phyloP scores from a whole-genome alignment of 2,797 vertebrate genomes.

The Pteropus rufus region DNA sequence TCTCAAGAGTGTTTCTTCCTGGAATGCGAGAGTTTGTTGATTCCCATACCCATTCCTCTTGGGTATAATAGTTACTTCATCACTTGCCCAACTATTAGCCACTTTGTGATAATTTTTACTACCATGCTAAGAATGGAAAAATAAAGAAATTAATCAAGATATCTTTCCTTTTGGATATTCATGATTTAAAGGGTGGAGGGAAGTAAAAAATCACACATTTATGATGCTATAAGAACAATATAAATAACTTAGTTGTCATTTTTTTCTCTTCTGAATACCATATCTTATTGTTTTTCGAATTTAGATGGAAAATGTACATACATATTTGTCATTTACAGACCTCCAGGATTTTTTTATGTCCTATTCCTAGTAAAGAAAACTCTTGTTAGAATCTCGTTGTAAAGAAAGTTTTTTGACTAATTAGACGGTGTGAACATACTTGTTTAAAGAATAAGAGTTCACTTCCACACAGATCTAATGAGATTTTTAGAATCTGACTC shows the following conservation, averaged over 20 bases:
- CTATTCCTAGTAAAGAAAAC: not conserved
- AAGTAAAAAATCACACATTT: not conserved
- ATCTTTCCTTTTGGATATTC: not conserved
- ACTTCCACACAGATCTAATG: not conserved
- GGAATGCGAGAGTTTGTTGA: not conserved
- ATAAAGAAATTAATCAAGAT: not conserved
- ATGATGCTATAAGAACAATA: not conserved
- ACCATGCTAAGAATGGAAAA: not conserved
- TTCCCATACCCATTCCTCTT: not conserved
- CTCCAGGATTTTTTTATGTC: not conserved
- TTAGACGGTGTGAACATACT: not conserved
- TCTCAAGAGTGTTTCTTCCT: not conserved
- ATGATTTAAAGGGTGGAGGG: not conserved
- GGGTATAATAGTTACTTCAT: not conserved
- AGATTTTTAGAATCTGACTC: not conserved
- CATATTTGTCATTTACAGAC: not conserved
- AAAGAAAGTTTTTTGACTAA: not conserved
- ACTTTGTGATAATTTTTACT: not conserved
- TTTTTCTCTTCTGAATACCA: not conserved
- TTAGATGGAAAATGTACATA: not conserved
- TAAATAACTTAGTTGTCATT: not conserved
- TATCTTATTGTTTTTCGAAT: not conserved
- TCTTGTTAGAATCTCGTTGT: not conserved
- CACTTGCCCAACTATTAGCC: not conserved
- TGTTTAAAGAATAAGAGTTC: not conserved